Conservation (phyloP, 2,113 vertebrate species). For the Rhinolophus ferrumequinum region DNA sequence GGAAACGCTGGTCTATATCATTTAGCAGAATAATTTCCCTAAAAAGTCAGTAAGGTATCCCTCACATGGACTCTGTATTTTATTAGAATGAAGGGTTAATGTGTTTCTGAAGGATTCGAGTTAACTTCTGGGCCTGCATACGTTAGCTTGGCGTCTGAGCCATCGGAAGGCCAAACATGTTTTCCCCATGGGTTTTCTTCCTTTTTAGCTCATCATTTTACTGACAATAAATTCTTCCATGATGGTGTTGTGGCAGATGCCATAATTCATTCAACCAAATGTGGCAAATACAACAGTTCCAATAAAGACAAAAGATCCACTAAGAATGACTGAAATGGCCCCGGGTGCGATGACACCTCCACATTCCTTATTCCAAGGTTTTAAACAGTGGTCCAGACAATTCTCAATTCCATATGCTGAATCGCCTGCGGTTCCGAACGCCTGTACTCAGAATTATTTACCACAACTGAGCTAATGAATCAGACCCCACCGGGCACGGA, state of each 20-base stretch:
- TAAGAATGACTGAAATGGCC: neutral
- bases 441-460: neutral
- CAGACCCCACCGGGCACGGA: neutral
- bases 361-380: neutral
- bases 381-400: neutral
- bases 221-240: neutral
- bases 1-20: neutral
- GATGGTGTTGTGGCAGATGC: neutral
- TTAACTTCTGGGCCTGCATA: neutral
- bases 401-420: neutral
- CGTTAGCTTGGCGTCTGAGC: neutral
- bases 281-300: neutral
- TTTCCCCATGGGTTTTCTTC: neutral
- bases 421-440: neutral
- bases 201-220: neutral
- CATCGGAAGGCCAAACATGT: neutral
- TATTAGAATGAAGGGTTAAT: neutral
- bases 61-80: neutral
- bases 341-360: neutral
- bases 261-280: neutral
- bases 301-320: neutral
- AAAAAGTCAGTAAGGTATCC: neutral
- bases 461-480: neutral
- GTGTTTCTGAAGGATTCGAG: neutral
- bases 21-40: neutral